A percentile compares a stretch with the other conserved stretches of the same genome.
phyloP scores from a whole-genome alignment of 2,888 invertebrate species.

The Acanthopleura granulata region DNA sequence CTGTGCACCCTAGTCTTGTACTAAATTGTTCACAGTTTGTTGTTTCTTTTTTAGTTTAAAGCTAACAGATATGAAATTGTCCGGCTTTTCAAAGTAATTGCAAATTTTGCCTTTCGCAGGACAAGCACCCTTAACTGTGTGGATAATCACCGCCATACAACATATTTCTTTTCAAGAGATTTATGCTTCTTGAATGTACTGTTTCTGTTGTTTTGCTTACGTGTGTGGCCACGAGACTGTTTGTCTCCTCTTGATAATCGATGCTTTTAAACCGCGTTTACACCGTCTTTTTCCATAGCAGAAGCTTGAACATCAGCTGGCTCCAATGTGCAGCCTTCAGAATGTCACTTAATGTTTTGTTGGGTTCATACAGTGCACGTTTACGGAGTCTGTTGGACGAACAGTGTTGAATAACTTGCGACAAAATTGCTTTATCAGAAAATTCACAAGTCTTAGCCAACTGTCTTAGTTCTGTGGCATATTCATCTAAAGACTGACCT shows the following conservation, averaged over 20 bases:
- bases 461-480: conserved; percentile 35
- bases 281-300: conserved; percentile 29
- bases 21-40: not conserved
- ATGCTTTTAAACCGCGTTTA: not conserved
- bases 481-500: conserved; percentile 35
- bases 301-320: conserved; percentile 30
- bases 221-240: no score
- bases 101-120: conserved; percentile 23
- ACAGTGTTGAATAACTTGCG: conserved; percentile 37
- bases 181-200: no score
- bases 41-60: not conserved
- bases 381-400: no score
- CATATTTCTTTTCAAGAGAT: conserved; percentile 1
- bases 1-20: not conserved
- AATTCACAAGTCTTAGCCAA: conserved; percentile 33
- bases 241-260: no score
- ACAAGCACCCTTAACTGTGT: conserved; percentile 21
- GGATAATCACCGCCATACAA: conserved; percentile 30
- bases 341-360: conserved; percentile 23
- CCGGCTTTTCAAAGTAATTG: conserved; percentile 24
- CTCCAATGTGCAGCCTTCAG: conserved; percentile 24
- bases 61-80: conserved; percentile 24
- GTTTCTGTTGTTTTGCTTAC: no score
- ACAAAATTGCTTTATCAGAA: conserved; percentile 28
- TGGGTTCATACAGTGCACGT: conserved; percentile 31